phyloP scores from a whole-genome alignment of 1,140 invertebrate species.

The Caerostris darwini region DNA sequence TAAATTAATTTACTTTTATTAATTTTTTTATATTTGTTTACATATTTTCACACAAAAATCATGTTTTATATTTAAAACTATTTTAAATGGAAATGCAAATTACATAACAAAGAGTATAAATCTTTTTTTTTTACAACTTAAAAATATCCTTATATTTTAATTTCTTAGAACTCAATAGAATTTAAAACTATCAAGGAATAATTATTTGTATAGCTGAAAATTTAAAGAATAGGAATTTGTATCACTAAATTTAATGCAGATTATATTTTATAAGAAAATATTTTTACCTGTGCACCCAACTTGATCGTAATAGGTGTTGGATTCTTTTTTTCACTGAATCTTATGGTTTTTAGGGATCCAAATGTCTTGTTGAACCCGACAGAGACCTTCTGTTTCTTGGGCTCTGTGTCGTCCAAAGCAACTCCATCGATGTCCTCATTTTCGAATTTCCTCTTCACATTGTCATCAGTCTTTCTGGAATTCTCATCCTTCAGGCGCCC shows the following conservation, averaged over 20 bases:
- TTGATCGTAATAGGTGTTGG: slow-evolving; percentile 72
- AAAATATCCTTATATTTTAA: too few species aligned
- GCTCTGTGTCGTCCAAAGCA: slow-evolving; percentile 49
- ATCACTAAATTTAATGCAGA: not conserved
- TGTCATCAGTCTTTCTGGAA: slow-evolving; percentile 1
- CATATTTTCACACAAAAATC: too few species aligned
- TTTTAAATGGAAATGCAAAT: too few species aligned
- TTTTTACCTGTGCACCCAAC: slow-evolving; percentile 71
- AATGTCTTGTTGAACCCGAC: slow-evolving; percentile 76
- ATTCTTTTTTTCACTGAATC: slow-evolving; percentile 67
- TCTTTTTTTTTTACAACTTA: too few species aligned
- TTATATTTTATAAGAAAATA: not conserved
- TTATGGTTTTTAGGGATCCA: slow-evolving; percentile 41
- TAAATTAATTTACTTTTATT: too few species aligned
- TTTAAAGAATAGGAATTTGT: too few species aligned
- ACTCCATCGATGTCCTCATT: slow-evolving; percentile 66
- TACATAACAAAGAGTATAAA: too few species aligned
- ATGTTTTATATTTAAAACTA: too few species aligned
- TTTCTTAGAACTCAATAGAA: too few species aligned
- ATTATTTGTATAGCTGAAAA: too few species aligned
- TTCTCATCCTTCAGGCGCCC: not conserved
- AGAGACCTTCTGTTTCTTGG: slow-evolving; percentile 70
- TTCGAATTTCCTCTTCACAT: slow-evolving; percentile 69
- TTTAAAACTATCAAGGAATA: too few species aligned
- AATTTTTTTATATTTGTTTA: too few species aligned